Percentiles rank a stretch among this genome's conserved stretches.
Conservation (phyloP, 2,888 invertebrate genomes). For the Agrochola lychnidis region DNA sequence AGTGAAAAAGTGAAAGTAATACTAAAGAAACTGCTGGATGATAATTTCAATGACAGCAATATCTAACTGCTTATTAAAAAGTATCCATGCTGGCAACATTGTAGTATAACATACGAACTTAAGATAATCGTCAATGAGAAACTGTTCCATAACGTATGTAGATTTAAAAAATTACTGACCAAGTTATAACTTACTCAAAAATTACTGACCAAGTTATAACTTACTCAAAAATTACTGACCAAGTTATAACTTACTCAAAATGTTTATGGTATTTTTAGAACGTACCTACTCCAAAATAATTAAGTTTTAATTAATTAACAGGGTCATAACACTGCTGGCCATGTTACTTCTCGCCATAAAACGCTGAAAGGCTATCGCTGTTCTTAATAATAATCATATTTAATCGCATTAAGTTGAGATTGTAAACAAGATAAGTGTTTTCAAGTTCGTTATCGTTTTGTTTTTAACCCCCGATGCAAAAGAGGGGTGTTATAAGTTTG, state of each 20-base stretch:
- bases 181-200: not conserved
- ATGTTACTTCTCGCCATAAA: constrained; percentile 17
- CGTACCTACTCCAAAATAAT: constrained; percentile 1
- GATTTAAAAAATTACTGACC: not conserved
- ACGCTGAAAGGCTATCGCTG: constrained; percentile 26
- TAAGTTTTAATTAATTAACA: constrained; percentile 19
- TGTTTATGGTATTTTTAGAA: too few relatives aligned
- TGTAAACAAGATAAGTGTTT: constrained; percentile 36
- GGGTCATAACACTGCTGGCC: constrained; percentile 11
- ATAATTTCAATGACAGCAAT: not conserved
- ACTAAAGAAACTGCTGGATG: not conserved
- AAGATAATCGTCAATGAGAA: not conserved
- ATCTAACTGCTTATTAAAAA: not conserved
- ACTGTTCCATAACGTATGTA: not conserved
- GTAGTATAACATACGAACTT: not conserved
- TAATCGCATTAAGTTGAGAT: constrained; percentile 18
- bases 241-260: not conserved
- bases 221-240: not conserved
- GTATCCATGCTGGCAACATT: too few relatives aligned
- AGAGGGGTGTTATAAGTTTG: too few relatives aligned
- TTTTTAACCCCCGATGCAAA: not conserved
- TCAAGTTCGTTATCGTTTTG: not conserved
- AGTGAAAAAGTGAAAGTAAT: too few relatives aligned
- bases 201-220: not conserved
- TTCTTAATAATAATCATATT: constrained; percentile 21